Conservation (phyloP, 1,140 invertebrate species). For the Meloidogyne chitwoodi region DNA sequence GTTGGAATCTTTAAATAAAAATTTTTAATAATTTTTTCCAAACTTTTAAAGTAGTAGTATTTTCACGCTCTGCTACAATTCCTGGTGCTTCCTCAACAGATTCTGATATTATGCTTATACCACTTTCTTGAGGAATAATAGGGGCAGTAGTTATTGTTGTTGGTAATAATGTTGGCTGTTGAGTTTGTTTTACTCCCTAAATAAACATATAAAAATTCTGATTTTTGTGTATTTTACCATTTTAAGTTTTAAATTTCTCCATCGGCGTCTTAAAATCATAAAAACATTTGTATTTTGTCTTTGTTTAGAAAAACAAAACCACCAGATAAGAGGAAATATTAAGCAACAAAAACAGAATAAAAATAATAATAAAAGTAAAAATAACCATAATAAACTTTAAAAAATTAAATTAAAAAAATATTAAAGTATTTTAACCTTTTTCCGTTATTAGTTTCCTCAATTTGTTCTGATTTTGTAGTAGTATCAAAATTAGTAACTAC, state of each 20-base stretch:
- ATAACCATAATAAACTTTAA: background rate
- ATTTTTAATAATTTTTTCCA: background rate
- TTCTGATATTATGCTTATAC: background rate
- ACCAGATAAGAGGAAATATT: background rate
- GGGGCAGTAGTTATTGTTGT: background rate
- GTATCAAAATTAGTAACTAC: background rate
- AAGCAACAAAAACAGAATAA: background rate
- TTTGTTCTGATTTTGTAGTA: background rate
- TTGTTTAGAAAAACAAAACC: background rate
- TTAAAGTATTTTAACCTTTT: background rate
- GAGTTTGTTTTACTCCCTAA: background rate
- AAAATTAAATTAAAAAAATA: background rate
- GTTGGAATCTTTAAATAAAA: slow-evolving; percentile 5
- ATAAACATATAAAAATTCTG: background rate
- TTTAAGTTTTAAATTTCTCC: background rate
- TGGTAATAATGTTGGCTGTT: background rate
- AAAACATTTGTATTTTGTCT: background rate
- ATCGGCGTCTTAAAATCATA: background rate
- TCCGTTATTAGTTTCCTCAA: background rate
- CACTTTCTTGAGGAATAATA: background rate
- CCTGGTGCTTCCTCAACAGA: background rate
- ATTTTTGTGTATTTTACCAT: background rate
- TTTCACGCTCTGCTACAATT: background rate
- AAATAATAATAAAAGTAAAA: background rate
- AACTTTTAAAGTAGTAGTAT: background rate